Evolutionary conservation across 2,888 invertebrate genomes (phyloP).

Genomic region (Tubulanus polymorphus): DNA sequence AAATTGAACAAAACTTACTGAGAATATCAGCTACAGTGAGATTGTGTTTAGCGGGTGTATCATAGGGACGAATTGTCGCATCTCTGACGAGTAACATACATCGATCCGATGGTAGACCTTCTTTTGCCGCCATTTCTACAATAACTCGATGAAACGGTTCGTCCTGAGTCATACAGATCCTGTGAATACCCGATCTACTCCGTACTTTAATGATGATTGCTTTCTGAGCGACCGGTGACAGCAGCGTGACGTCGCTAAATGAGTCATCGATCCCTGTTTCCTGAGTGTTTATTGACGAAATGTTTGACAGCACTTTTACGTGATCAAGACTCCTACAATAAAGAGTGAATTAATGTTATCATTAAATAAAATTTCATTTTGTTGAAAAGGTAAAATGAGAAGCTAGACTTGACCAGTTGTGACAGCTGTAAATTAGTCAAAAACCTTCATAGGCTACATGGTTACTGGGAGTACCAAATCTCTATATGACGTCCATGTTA

Average conservation of each 20-base stretch:
- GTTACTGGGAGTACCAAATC: too few species aligned
- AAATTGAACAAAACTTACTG: not conserved
- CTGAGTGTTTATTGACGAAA: too few species aligned
- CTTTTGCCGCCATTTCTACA: not conserved
- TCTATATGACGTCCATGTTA: too few species aligned
- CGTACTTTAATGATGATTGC: conserved; percentile 2
- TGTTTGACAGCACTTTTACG: too few species aligned
- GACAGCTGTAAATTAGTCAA: too few species aligned
- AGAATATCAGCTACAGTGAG: not conserved
- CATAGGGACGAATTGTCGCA: not conserved
- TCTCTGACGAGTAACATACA: not conserved
- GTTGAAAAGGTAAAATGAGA: too few species aligned
- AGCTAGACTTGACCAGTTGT: too few species aligned
- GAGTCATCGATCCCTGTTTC: too few species aligned
- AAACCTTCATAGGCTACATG: too few species aligned
- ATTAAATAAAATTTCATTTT: not conserved
- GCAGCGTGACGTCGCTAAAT: not conserved
- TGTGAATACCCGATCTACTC: conserved; percentile 7
- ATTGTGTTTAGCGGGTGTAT: not conserved
- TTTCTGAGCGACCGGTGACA: not conserved
- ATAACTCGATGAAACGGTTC: not conserved
- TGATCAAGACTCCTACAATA: too few species aligned
- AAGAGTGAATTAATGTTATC: too few species aligned
- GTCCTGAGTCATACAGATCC: conserved; percentile 3
- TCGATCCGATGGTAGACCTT: not conserved